Evolutionary conservation across 2,888 invertebrate species (phyloP), one percentile per base, ranked within the genome.

Genomic region (Ceraclea dissimilis): DNA sequence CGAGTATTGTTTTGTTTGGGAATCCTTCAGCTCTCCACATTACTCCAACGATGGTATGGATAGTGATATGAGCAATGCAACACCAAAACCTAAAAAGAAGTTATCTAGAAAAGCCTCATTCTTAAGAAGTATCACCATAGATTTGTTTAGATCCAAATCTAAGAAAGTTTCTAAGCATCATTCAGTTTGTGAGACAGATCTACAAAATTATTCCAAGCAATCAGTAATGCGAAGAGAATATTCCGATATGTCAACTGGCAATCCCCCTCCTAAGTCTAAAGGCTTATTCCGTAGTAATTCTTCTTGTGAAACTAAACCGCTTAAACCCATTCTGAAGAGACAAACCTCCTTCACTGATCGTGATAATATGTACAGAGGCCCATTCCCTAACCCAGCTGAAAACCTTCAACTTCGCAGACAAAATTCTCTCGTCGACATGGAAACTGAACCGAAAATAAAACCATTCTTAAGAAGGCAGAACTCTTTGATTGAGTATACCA

Each of bases 61-160:
- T 70, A 75, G 71, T 68, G 76, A 77, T 68, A 76, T 39, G 39
- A 39, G 76, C 67, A 71, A 75, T 61, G 73, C 75, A 68, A 76
- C 78, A 59, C 77, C 77, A 68, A 78, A 78, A 75, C 76, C 76
- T 68, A 77, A 76, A 75, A 78, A 78, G 76, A 78, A 78, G 76
- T 70, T 78, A 52, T 76, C 77, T 49, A 78, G 77, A 76, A 78
- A 77, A 66, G 76, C 78, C 54, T 78, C 78, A 63, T 78, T 78
- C 68, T 76, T 78, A 62, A 77, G 77, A 71, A 78, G 76, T 67
- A 76, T 78, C 57, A 77, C 78, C 56, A 73, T 78, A 64, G 78
- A 78, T 67, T 65, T 78, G 60, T 78, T 78, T 69, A 75, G 78
- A 60, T 77, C 77, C 66, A 78, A 77, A 75, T 71, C 76, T 65